phyloP scores from a whole-genome alignment of 2,888 invertebrate genomes.

The Synanthedon vespiformis region DNA sequence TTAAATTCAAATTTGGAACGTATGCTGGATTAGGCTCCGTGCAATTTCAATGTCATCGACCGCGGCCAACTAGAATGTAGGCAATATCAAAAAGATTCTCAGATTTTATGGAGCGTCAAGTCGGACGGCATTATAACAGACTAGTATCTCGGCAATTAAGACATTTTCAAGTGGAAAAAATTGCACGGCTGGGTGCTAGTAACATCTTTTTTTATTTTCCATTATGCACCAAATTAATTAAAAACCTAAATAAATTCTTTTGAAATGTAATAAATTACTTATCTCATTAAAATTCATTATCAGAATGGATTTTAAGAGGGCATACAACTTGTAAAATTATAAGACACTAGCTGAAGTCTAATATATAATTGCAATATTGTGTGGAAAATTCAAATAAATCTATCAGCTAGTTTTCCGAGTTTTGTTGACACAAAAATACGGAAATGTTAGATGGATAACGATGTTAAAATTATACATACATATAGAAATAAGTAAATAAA shows the following conservation, averaged over 20 bases:
- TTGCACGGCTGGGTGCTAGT: slow-evolving; percentile 41
- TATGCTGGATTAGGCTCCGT: slow-evolving; percentile 6
- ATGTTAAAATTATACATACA: no score
- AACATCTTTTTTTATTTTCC: slow-evolving; percentile 18
- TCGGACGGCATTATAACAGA: slow-evolving; percentile 15
- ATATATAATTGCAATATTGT: no score
- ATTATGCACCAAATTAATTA: slow-evolving; percentile 2
- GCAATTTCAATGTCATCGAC: slow-evolving; percentile 31
- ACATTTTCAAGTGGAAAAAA: slow-evolving; percentile 36
- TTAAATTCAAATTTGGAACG: background rate
- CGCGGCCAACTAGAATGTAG: slow-evolving; percentile 34
- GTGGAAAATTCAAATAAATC: no score
- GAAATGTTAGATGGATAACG: no score
- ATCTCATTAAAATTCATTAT: background rate
- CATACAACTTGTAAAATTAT: no score
- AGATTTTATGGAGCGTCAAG: slow-evolving; percentile 65
- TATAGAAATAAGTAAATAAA: no score
- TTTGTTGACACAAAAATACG: no score
- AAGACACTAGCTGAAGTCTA: no score
- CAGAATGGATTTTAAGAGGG: no score
- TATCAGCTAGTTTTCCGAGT: no score
- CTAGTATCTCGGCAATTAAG: slow-evolving; percentile 35
- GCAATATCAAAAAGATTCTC: slow-evolving; percentile 34
- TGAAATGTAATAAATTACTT: slow-evolving; percentile 4
- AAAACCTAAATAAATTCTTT: slow-evolving; percentile 4